Conservation (phyloP, 2,888 invertebrate species). For the Coremacera marginata region DNA sequence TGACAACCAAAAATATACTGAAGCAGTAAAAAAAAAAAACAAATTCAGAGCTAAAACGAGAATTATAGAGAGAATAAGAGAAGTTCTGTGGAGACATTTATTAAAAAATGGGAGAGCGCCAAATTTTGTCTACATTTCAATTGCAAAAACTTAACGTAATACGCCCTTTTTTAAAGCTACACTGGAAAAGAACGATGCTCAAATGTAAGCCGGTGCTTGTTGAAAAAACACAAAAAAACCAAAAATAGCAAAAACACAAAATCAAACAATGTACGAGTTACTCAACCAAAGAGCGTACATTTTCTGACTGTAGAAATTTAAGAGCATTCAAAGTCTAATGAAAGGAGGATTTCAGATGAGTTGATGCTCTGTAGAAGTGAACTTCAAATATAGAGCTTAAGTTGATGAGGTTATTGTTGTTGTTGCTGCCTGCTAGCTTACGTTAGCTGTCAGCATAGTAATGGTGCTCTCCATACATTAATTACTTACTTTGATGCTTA, state of each 20-base stretch:
- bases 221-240: neutral
- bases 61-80: neutral
- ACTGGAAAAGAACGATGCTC: neutral
- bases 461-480: neutral
- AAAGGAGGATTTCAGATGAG: neutral
- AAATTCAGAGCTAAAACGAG: neutral
- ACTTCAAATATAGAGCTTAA: neutral
- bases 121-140: slow-evolving; percentile 16
- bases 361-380: neutral
- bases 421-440: neutral
- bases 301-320: neutral
- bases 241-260: neutral
- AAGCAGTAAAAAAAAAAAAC: neutral
- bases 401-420: neutral
- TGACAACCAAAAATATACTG: neutral
- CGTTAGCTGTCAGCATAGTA: neutral
- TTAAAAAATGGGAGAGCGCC: slow-evolving; percentile 13
- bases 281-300: neutral
- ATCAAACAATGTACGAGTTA: neutral
- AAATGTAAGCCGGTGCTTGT: neutral
- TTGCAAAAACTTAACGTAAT: slow-evolving; percentile 31
- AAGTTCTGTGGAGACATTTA: neutral
- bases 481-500: slow-evolving; percentile 23
- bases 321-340: neutral
- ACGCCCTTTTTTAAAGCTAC: slow-evolving; percentile 40